Evolutionary conservation across 2,797 vertebrate species (phyloP).

Genomic region (Tadarida brasiliensis): DNA sequence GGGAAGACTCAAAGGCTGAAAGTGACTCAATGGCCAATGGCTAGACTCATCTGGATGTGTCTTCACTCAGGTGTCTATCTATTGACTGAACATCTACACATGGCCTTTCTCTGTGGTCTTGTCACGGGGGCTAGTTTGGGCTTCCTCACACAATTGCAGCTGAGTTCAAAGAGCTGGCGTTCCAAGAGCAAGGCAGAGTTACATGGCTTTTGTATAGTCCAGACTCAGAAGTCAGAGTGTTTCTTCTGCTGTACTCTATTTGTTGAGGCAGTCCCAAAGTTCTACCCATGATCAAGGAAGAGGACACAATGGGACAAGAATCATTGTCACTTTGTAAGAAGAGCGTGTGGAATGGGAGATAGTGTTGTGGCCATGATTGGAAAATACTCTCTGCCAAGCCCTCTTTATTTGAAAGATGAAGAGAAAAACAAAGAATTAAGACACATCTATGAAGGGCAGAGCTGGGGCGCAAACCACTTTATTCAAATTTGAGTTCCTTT

Average conservation of each 20-base stretch:
- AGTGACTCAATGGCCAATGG: background rate
- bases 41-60: background rate
- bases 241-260: background rate
- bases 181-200: background rate
- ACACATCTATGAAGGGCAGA: background rate
- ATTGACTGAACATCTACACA: background rate
- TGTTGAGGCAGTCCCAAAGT: background rate
- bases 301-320: background rate
- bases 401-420: slow-evolving; percentile 8
- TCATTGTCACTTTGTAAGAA: background rate
- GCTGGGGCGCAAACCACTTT: background rate
- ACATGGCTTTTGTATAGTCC: background rate
- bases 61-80: background rate
- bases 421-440: background rate
- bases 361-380: background rate
- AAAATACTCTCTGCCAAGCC: background rate
- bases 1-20: background rate
- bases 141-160: background rate
- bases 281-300: background rate
- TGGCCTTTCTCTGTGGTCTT: background rate
- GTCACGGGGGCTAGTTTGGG: background rate
- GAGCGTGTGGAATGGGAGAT: background rate
- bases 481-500: background rate
- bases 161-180: background rate
- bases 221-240: background rate